phyloP scores from a whole-genome alignment of 2,113 vertebrate genomes.

The Tachysurus vachellii region DNA sequence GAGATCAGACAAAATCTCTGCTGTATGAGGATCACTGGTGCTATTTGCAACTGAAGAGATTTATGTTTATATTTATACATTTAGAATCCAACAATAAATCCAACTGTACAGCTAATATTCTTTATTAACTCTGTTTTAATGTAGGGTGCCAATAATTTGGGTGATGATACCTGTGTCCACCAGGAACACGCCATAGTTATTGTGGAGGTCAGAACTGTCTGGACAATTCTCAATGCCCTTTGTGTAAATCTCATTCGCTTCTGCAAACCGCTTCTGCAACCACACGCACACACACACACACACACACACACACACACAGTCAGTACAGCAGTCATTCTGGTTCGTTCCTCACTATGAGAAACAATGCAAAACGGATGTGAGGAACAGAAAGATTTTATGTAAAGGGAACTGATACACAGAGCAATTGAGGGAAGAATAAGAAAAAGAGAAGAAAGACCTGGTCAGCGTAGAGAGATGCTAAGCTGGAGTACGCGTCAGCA shows the following conservation, averaged over 20 bases:
- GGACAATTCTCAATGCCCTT: conserved; percentile 89
- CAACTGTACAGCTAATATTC: too few species aligned
- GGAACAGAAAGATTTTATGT: neutral
- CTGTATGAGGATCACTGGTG: neutral
- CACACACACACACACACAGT: neutral
- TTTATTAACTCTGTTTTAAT: neutral
- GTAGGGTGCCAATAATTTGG: neutral
- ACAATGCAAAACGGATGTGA: neutral
- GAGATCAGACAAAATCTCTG: too few species aligned
- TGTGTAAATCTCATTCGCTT: conserved; percentile 86
- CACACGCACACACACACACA: neutral
- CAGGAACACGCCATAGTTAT: conserved; percentile 95
- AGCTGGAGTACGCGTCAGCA: conserved; percentile 91
- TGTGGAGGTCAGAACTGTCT: conserved; percentile 92
- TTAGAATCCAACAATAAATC: neutral
- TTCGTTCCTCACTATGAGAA: neutral
- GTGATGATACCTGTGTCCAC: conserved; percentile 83
- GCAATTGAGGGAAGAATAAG: neutral
- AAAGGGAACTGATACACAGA: neutral
- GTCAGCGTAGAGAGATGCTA: conserved; percentile 89
- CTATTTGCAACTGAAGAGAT: neutral
- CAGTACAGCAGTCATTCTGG: neutral
- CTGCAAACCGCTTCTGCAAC: conserved; percentile 80
- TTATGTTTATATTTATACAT: too few species aligned
- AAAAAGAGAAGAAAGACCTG: conserved; percentile 75